A percentile compares a stretch with the other conserved stretches of the same genome.
phyloP scores from a whole-genome alignment of 1,140 invertebrate species.

The Brachionus sp. region DNA sequence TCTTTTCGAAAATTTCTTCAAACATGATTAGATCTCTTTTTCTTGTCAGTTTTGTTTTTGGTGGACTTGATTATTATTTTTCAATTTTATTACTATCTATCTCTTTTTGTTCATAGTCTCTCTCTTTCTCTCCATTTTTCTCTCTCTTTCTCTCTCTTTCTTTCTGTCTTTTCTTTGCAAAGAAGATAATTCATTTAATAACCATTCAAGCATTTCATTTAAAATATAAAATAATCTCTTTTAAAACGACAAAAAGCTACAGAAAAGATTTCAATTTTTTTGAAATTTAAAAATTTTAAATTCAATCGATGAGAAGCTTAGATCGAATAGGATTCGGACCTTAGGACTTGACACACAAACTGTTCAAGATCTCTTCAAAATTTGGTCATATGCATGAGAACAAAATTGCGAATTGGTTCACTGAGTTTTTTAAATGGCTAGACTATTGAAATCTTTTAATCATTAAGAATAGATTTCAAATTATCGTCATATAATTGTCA shows the following conservation, averaged over 20 bases:
- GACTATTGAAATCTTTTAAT: slow-evolving; percentile 41
- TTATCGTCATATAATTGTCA: slow-evolving; percentile 39
- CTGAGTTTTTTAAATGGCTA: slow-evolving; percentile 31
- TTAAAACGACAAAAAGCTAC: neutral
- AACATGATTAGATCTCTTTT: slow-evolving; percentile 42
- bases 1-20: slow-evolving; percentile 25
- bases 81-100: slow-evolving; percentile 25
- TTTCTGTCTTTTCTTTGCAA: slow-evolving; percentile 23
- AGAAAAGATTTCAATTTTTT: slow-evolving; percentile 32
- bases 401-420: slow-evolving; percentile 37
- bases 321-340: neutral
- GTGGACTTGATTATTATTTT: slow-evolving; percentile 42
- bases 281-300: slow-evolving; percentile 6
- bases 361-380: neutral
- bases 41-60: slow-evolving; percentile 41
- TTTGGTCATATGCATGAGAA: slow-evolving; percentile 29
- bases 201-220: slow-evolving; percentile 40
- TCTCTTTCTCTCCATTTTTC: neutral
- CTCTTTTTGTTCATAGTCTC: slow-evolving; percentile 3
- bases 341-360: neutral
- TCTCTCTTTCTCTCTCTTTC: neutral
- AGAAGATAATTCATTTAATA: slow-evolving; percentile 36
- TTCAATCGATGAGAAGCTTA: neutral
- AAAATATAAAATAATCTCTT: slow-evolving; percentile 42
- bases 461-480: slow-evolving; percentile 40